Percentiles rank a stretch among this genome's conserved stretches.
Conservation (phyloP, 2,113 vertebrate species). For the Coracopsis vasa region DNA sequence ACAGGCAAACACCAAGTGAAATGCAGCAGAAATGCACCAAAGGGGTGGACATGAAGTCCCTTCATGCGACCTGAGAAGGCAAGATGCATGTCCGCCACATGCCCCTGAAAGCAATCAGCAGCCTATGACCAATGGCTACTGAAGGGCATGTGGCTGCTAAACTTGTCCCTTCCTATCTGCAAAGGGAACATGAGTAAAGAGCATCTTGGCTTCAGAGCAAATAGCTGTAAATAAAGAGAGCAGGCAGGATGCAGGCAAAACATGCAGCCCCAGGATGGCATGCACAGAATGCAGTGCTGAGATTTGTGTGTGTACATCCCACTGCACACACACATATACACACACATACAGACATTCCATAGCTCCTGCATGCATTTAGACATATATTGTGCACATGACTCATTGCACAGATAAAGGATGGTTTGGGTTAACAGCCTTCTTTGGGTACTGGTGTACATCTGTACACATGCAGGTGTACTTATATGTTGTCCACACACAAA, state of each 20-base stretch:
- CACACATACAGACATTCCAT: background rate
- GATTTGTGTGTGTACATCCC: too few species aligned
- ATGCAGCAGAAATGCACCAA: background rate
- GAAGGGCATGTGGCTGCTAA: background rate
- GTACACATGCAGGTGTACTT: fast-evolving
- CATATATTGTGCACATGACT: fast-evolving
- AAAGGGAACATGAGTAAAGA: background rate
- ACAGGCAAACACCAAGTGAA: background rate
- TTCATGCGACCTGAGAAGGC: background rate
- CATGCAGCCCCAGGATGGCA: background rate
- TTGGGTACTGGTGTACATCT: background rate
- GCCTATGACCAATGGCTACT: background rate
- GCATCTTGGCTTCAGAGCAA: background rate
- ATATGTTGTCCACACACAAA: background rate
- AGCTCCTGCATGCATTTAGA: background rate
- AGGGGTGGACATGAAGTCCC: too few species aligned
- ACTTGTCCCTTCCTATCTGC: background rate
- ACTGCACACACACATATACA: too few species aligned
- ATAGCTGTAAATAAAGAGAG: background rate
- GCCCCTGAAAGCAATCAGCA: background rate
- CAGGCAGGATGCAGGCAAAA: background rate
- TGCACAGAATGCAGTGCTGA: fast-evolving
- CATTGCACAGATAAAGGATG: background rate
- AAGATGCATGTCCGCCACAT: background rate
- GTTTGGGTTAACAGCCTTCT: too few species aligned